These are phyloP conservation scores for Drosophila helvetica DNA, from an alignment of 2,888 invertebrate genomes.

Conservation along the genomic window DNA sequence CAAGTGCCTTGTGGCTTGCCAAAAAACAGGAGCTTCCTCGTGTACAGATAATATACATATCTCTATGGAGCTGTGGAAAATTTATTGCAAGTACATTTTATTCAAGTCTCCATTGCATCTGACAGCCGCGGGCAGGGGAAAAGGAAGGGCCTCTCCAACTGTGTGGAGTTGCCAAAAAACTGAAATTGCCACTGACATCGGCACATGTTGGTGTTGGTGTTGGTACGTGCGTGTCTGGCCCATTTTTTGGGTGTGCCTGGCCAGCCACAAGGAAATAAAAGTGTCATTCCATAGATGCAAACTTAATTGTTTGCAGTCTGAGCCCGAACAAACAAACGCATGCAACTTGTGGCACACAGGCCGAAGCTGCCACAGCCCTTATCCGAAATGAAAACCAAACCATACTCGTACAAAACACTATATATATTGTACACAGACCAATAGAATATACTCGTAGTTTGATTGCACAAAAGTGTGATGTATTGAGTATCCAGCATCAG, in stretches of 20 bases:
- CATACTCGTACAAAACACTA: not conserved
- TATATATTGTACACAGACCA: not conserved
- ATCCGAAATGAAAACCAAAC: slow-evolving; percentile 28
- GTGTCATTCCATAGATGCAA: slow-evolving; percentile 61
- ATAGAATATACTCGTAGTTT: slow-evolving; percentile 11
- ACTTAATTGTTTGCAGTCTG: slow-evolving; percentile 70
- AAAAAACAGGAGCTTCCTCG: slow-evolving; percentile 29
- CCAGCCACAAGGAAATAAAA: slow-evolving; percentile 68
- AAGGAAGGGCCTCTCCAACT: not conserved
- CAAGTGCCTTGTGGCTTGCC: slow-evolving; percentile 63
- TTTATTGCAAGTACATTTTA: slow-evolving; percentile 75
- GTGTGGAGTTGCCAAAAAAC: slow-evolving; percentile 38
- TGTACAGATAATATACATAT: slow-evolving; percentile 33
- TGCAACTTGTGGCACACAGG: slow-evolving; percentile 16
- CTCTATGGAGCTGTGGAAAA: slow-evolving; percentile 55
- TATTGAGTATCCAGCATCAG: slow-evolving; percentile 11
- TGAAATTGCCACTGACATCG: slow-evolving; percentile 42
- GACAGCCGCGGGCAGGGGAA: slow-evolving; percentile 44
- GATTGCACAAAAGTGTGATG: slow-evolving; percentile 25
- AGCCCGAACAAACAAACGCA: slow-evolving; percentile 30
- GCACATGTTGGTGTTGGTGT: slow-evolving; percentile 3
- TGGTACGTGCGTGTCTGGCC: slow-evolving; percentile 5
- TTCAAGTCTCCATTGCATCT: slow-evolving; percentile 69
- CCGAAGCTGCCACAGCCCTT: slow-evolving; percentile 28
- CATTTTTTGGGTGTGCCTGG: slow-evolving; percentile 13